Percentiles rank a stretch among this genome's conserved stretches.
Conservation (phyloP, 2,797 vertebrate genomes). For the Nannoperca australis region DNA sequence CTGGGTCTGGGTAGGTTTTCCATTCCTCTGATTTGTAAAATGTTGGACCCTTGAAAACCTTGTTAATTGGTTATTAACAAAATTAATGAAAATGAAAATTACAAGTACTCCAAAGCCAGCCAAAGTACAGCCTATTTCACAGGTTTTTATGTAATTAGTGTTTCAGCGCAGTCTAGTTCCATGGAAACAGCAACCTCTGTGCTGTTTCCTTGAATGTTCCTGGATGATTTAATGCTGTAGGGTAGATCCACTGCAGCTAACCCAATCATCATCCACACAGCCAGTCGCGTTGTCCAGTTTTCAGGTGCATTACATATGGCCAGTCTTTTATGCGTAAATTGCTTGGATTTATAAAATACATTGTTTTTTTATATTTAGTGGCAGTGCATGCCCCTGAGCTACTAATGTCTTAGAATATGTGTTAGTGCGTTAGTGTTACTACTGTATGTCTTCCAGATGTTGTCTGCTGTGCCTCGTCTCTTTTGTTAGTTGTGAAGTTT, state of each 20-base stretch:
- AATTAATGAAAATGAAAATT: constrained; percentile 6
- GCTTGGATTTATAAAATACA: background rate
- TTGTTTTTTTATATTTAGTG: background rate
- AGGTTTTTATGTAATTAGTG: constrained; percentile 8
- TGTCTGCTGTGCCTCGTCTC: background rate
- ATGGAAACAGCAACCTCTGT: constrained; percentile 7
- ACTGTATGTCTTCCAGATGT: background rate
- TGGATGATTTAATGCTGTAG: constrained; percentile 6
- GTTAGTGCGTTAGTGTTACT: constrained; percentile 1
- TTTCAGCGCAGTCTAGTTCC: background rate
- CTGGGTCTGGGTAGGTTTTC: background rate
- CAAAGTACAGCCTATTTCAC: background rate
- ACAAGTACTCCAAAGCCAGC: constrained; percentile 8
- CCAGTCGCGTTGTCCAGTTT: background rate
- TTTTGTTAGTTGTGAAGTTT: background rate
- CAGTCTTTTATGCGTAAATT: background rate
- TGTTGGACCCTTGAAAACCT: background rate
- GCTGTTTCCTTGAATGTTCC: background rate
- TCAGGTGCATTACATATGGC: background rate
- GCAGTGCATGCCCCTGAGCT: background rate
- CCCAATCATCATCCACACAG: constrained; percentile 13
- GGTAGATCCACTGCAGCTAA: constrained; percentile 27
- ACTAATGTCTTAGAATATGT: background rate
- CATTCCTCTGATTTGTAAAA: background rate
- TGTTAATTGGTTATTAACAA: background rate